Evolutionary conservation across 2,888 invertebrate genomes (phyloP), one percentile per base, ranked within the genome.

Genomic region (Caenorhabditis sp.): DNA sequence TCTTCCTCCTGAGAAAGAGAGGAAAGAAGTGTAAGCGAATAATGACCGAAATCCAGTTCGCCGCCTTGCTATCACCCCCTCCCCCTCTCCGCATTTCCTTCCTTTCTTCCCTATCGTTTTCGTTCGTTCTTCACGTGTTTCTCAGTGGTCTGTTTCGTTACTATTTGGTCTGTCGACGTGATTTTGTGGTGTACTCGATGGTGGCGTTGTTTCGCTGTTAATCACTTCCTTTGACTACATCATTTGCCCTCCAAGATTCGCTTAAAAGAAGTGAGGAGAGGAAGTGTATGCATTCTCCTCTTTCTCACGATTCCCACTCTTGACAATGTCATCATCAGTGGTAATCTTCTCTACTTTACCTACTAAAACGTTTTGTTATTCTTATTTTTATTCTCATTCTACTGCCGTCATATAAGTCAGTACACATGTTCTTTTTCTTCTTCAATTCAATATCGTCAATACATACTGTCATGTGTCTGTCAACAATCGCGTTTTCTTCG

Each of bases 111-210:
- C 50, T 69, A 69, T 74, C 74, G 64, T 71, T 80, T 74, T 76
- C 69, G 61, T 65, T 80, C 55, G 65, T 74, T 80, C 65, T 65
- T 64, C 69, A 61, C 72, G 71, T 71, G 61, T 56, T 37, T 64
- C 22, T 32, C 26, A 26, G 67, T 67, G 61, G 47, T 50, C 55
- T n/a, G 44, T 20, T 37, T 58, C 69, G 70, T 78, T 69, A 78
- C 65, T 70, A 70, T 78, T 78, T 78, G 70, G 78, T 70, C 70
- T 70, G 70, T 51, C 64, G 78, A 78, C 78, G 78, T 78, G 78
- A 69, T 50, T 72, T 55, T 37, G 53, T 37, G 22, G 37, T 76
- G 74, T 60, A 76, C 74, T 76, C 74, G 65, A 61, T 20, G 32
- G 5, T 40, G 5, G 22, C 32, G 11, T n/a, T n/a, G n/a, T n/a